phyloP scores from a whole-genome alignment of 2,888 invertebrate species.

The Spodoptera exigua region DNA sequence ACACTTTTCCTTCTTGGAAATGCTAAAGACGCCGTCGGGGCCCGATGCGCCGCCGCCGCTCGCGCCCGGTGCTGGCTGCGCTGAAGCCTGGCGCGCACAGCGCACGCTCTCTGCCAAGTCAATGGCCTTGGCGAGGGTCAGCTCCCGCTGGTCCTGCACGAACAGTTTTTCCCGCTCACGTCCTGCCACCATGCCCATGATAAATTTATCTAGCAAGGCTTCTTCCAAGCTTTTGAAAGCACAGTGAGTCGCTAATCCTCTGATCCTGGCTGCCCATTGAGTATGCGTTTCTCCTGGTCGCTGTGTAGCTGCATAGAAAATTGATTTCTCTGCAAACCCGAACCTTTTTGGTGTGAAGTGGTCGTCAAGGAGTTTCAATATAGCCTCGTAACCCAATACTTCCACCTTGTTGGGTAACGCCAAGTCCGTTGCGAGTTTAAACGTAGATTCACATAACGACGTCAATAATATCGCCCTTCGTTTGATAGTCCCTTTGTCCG shows the following conservation, averaged over 20 bases:
- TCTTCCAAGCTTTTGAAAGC: background rate
- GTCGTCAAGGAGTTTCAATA: background rate
- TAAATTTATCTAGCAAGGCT: background rate
- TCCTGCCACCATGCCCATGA: background rate
- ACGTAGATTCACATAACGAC: background rate
- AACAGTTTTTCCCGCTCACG: background rate
- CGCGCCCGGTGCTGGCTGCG: background rate
- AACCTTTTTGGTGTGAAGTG: background rate
- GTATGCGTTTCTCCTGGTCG: too few relatives aligned
- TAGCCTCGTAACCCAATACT: background rate
- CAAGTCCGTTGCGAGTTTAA: background rate
- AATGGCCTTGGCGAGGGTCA: too few relatives aligned
- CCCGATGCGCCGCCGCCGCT: background rate
- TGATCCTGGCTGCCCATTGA: background rate
- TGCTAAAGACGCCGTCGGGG: background rate
- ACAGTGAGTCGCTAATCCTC: background rate
- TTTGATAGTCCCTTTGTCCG: background rate
- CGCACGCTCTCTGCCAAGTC: too few relatives aligned
- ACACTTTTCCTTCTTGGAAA: background rate
- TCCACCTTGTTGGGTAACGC: conserved; percentile 1
- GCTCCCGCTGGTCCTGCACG: background rate
- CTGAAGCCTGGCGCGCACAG: background rate
- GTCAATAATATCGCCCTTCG: background rate
- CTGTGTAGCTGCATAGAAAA: background rate
- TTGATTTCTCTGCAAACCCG: background rate